phyloP scores from a whole-genome alignment of 2,113 vertebrate genomes.

The Entomyzon cyanotis region DNA sequence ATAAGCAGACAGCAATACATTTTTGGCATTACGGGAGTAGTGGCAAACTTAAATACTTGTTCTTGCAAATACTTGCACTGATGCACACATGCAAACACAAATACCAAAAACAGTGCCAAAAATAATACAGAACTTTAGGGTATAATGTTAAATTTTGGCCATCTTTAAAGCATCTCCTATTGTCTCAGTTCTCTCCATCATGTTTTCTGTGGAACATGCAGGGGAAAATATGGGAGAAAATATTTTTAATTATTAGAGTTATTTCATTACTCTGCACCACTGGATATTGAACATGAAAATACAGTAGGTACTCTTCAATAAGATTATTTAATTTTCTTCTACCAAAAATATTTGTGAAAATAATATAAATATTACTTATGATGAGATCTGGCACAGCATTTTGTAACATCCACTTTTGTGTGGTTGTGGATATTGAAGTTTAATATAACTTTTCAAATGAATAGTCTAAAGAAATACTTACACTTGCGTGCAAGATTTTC shows the following conservation, averaged over 20 bases:
- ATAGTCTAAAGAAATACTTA: neutral
- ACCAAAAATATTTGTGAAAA: slow-evolving; percentile 1
- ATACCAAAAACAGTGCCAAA: neutral
- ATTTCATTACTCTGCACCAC: neutral
- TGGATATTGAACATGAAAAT: slow-evolving; percentile 5
- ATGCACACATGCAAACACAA: neutral
- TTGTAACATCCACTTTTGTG: neutral
- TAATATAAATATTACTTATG: neutral
- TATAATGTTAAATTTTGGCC: neutral
- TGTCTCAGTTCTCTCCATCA: neutral
- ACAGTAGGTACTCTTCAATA: slow-evolving; percentile 19
- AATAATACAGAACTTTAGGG: neutral
- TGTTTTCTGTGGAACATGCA: neutral
- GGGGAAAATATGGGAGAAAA: neutral
- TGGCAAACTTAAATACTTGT: neutral
- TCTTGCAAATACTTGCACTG: neutral
- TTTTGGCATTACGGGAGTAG: neutral
- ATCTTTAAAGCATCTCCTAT: neutral
- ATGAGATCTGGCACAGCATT: neutral
- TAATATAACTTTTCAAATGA: neutral
- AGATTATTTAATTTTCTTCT: slow-evolving; percentile 4
- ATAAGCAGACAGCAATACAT: neutral
- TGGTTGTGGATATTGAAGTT: neutral
- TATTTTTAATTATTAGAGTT: neutral
- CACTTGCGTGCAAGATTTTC: neutral